phyloP scores from a whole-genome alignment of 2,888 invertebrate species.

The Drosophila dives region DNA sequence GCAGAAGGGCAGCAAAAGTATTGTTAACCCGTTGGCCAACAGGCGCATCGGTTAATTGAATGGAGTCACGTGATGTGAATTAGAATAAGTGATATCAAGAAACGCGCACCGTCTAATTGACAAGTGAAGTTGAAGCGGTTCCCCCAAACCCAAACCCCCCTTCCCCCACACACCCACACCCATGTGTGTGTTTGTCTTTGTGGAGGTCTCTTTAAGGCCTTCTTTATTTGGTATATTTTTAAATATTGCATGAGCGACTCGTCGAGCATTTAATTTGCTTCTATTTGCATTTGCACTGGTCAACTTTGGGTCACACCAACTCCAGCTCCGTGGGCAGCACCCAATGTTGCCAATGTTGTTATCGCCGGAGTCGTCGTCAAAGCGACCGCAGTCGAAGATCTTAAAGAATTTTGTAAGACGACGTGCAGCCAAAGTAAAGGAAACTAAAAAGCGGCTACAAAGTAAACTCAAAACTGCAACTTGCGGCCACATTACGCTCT shows the following conservation, averaged over 20 bases:
- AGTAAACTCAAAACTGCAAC: conserved; percentile 64
- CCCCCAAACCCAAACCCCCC: neutral
- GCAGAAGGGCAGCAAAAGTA: neutral
- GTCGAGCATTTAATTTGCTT: conserved; percentile 57
- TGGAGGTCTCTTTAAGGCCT: conserved; percentile 38
- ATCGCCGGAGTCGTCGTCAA: conserved; percentile 78
- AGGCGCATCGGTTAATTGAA: conserved; percentile 83
- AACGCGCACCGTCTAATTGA: conserved; percentile 51
- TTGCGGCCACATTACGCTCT: conserved; percentile 37
- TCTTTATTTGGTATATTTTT: conserved; percentile 13
- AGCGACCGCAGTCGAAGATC: conserved; percentile 82
- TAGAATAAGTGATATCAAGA: conserved; percentile 64
- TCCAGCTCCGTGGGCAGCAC: neutral
- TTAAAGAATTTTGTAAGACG: conserved; percentile 78
- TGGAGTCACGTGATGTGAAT: conserved; percentile 84
- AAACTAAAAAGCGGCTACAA: conserved; percentile 32
- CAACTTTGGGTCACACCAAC: conserved; percentile 25
- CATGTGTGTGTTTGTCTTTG: conserved; percentile 40
- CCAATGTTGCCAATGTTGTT: conserved; percentile 24
- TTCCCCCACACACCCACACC: neutral
- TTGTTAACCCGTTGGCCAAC: conserved; percentile 34
- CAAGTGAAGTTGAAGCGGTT: conserved; percentile 30
- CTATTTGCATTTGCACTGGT: conserved; percentile 70
- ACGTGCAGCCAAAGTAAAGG: conserved; percentile 60
- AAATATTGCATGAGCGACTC: conserved; percentile 66